Evolutionary conservation across 2,797 vertebrate species (phyloP).

Genomic region (Apogon talboti): DNA sequence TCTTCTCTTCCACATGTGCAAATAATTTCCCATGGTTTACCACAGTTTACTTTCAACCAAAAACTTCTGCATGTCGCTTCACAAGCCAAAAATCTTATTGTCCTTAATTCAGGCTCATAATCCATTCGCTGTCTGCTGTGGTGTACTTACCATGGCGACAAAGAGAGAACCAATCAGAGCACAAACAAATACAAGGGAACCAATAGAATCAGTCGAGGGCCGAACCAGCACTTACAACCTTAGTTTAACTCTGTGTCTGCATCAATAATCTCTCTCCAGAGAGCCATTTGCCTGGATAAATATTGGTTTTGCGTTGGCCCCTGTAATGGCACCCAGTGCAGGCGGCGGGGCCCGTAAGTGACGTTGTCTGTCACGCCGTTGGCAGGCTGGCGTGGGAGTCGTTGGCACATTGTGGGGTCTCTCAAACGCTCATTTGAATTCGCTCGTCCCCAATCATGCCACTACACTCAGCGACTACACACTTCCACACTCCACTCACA

Average conservation of each 20-base stretch:
- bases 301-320: slow-evolving; percentile 80
- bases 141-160: slow-evolving; percentile 8
- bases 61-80: neutral
- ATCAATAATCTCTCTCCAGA: slow-evolving; percentile 76
- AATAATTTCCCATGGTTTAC: neutral
- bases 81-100: neutral
- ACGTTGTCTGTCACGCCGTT: slow-evolving; percentile 80
- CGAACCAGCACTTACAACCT: slow-evolving; percentile 58
- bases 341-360: slow-evolving; percentile 73
- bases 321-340: slow-evolving; percentile 76
- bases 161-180: slow-evolving; percentile 26
- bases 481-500: slow-evolving; percentile 79
- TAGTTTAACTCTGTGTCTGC: slow-evolving; percentile 66
- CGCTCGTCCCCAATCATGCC: slow-evolving; percentile 78
- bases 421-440: slow-evolving; percentile 83
- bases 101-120: neutral
- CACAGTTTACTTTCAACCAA: neutral
- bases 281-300: slow-evolving; percentile 83
- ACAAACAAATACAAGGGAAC: slow-evolving; percentile 25
- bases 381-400: slow-evolving; percentile 83
- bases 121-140: slow-evolving; percentile 3
- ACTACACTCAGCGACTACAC: slow-evolving; percentile 75
- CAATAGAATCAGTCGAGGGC: slow-evolving; percentile 33
- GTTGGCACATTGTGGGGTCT: slow-evolving; percentile 81
- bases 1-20: too few species aligned